Conservation (phyloP, 2,888 invertebrate species). For the Blera fallax region DNA sequence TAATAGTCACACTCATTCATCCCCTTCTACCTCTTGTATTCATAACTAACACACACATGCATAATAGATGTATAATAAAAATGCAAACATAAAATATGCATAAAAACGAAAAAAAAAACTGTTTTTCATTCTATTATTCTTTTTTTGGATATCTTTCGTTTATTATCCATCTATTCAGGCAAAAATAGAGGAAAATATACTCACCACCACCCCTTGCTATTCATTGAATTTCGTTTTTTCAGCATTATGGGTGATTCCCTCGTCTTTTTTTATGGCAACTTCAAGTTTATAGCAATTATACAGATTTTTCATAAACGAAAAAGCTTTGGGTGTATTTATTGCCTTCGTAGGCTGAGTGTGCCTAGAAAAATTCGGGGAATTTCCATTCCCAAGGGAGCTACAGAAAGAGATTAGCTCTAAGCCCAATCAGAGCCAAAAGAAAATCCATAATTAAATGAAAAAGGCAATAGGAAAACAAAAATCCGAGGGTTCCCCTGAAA, state of each 20-base stretch:
- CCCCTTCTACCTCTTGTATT: not conserved
- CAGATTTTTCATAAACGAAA: no score
- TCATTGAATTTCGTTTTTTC: not conserved
- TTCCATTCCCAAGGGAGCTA: no score
- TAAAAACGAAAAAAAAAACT: not conserved
- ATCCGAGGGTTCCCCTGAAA: no score
- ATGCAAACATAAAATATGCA: constrained; percentile 43
- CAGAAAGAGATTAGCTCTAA: no score
- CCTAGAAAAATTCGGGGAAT: no score
- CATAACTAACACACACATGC: not conserved
- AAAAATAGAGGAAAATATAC: not conserved
- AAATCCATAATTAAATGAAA: no score
- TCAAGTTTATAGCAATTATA: no score
- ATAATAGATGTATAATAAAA: constrained; percentile 12
- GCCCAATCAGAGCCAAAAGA: no score
- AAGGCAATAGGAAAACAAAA: no score
- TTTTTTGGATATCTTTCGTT: constrained; percentile 27
- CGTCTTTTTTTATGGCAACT: no score
- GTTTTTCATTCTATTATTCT: constrained; percentile 1
- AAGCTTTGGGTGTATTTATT: no score
- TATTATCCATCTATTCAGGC: constrained; percentile 27
- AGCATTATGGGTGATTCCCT: not conserved
- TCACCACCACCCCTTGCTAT: not conserved
- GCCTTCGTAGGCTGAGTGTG: no score
- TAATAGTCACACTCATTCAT: constrained; percentile 13